These are phyloP conservation scores for Heliconius hewitsoni DNA, from an alignment of 1,140 invertebrate species.

Conservation along the genomic window DNA sequence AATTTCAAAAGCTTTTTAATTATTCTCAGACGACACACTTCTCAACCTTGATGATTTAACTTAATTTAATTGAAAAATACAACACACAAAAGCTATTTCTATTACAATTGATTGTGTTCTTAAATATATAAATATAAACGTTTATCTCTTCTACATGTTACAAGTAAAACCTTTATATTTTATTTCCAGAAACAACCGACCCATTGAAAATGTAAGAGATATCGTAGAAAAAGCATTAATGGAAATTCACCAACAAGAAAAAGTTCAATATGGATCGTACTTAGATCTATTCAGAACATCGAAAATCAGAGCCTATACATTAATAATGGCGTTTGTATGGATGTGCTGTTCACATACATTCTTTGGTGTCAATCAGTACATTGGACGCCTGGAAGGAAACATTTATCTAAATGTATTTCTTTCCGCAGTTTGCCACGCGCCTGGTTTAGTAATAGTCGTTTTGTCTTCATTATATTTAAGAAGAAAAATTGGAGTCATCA, in stretches of 20 bases:
- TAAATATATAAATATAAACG: no score
- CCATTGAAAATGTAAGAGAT: constrained; percentile 77
- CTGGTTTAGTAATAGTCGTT: constrained; percentile 84
- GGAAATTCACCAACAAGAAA: constrained; percentile 52
- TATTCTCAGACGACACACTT: no score
- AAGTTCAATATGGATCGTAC: constrained; percentile 53
- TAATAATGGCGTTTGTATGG: constrained; percentile 86
- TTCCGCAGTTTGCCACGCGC: constrained; percentile 82
- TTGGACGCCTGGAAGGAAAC: constrained; percentile 85
- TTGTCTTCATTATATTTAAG: constrained; percentile 84
- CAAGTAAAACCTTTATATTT: no score
- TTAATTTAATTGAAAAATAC: no score
- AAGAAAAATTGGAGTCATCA: constrained; percentile 71
- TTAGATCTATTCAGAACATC: constrained; percentile 85
- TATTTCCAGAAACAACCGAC: constrained; percentile 76
- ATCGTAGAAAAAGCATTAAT: constrained; percentile 68
- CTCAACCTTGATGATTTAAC: no score
- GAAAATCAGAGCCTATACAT: constrained; percentile 87
- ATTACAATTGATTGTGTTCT: no score
- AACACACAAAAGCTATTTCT: no score
- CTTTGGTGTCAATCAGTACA: constrained; percentile 88
- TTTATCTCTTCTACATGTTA: no score
- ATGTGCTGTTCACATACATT: constrained; percentile 86
- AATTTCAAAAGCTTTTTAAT: no score
- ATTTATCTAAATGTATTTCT: constrained; percentile 88